Conservation (phyloP, 2,888 invertebrate genomes). For the Calameuta idolon region DNA sequence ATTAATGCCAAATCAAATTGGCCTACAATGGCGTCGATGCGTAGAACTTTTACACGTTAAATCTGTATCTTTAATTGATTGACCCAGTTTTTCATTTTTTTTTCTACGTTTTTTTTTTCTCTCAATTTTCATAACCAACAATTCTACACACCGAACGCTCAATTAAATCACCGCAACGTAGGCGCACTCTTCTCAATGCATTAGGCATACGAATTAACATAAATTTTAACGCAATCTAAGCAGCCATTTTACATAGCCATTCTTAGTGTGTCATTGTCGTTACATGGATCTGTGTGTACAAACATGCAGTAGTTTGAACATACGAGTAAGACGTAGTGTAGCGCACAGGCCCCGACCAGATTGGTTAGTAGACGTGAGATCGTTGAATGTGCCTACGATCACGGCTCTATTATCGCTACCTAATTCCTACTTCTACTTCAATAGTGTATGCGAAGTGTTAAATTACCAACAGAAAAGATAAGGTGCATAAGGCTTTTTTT, state of each 20-base stretch:
- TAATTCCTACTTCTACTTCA: slow-evolving; percentile 59
- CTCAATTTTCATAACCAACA: slow-evolving; percentile 18
- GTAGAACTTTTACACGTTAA: slow-evolving; percentile 31
- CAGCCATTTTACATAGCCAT: neutral
- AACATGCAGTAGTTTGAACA: neutral
- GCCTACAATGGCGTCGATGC: slow-evolving; percentile 38
- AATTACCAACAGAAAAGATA: slow-evolving; percentile 67
- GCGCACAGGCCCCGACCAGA: neutral
- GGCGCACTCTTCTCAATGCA: slow-evolving; percentile 43
- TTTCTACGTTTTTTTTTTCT: neutral
- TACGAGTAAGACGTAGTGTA: neutral
- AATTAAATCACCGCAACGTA: slow-evolving; percentile 47
- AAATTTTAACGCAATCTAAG: neutral
- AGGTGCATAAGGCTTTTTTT: slow-evolving; percentile 66
- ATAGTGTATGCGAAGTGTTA: slow-evolving; percentile 62
- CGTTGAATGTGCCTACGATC: slow-evolving; percentile 51
- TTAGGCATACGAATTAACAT: neutral
- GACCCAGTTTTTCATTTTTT: neutral
- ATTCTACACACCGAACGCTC: slow-evolving; percentile 42
- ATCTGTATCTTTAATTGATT: neutral
- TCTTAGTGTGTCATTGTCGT: neutral
- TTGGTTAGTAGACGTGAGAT: neutral
- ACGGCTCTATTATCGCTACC: slow-evolving; percentile 45
- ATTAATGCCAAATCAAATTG: neutral
- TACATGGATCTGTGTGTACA: neutral